A percentile compares a stretch with the other conserved stretches of the same genome.
Evolutionary conservation across 1,140 invertebrate genomes (phyloP).

Genomic region (Drepana arcuata): DNA sequence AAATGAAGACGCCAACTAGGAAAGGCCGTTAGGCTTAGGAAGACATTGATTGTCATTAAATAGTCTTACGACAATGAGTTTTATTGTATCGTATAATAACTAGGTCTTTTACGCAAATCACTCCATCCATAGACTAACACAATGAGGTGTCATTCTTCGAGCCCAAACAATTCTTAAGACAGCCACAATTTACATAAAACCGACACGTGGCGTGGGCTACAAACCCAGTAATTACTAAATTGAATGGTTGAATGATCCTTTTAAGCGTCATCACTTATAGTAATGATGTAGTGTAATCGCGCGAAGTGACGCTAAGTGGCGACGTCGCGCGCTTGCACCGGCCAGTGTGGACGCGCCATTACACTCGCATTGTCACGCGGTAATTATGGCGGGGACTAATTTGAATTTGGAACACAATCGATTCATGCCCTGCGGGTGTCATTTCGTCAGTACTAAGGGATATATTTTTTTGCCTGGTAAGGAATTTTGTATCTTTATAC

Average conservation of each 20-base stretch:
- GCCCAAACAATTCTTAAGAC: constrained; percentile 8
- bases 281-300: constrained; percentile 45
- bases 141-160: no score
- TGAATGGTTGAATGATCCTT: constrained; percentile 50
- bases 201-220: constrained; percentile 19
- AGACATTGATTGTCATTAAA: no score
- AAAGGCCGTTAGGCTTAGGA: no score
- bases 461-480: no score
- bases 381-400: constrained; percentile 26
- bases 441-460: no score
- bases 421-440: no score
- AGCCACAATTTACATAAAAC: constrained; percentile 20
- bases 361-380: constrained; percentile 38
- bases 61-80: no score
- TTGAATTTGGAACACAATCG: constrained; percentile 25
- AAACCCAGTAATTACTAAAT: constrained; percentile 59
- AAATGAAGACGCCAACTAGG: no score
- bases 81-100: no score
- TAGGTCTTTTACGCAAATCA: no score
- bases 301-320: constrained; percentile 41
- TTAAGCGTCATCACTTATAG: constrained; percentile 58
- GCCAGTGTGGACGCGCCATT: constrained; percentile 45
- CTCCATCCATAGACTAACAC: no score
- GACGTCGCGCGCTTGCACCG: constrained; percentile 46
- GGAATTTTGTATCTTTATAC: no score